Evolutionary conservation across 2,888 invertebrate genomes (phyloP), one percentile per base, ranked within the genome.

Genomic region (Hypsopygia costalis): DNA sequence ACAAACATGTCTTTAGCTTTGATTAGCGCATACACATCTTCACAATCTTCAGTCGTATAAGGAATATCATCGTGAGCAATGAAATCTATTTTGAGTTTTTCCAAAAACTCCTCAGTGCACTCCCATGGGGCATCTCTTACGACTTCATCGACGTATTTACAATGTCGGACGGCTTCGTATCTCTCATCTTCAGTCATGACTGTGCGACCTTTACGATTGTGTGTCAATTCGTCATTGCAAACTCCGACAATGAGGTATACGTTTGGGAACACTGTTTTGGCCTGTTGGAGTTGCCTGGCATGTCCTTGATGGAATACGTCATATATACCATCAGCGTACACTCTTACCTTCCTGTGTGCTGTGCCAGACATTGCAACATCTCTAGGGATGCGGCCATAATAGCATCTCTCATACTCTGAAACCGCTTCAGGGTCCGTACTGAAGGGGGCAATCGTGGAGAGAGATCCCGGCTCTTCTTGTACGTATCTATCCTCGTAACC

Each of bases 31-130:
- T 98, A 98, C 37, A 97, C 91, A 68, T 94, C 94, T 41, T 90
- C 81, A 30, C 90, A 91, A 51, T 93, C 93, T 39, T 93, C 93
- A 7, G 93, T 92, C 40, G 92, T 92, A 75, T 98, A 98, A 1
- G 98, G 98, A 62, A 96, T 92, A 69, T 98, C 97, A 80, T 98
- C 98, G 75, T 98, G 98, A 21, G 98, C 97, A 37, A 98, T 97
- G 88, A 98, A 98, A 80, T 98, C 98, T 56, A 98, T 97, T 93
- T 97, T 98, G 75, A 97, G 93, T 40, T 92, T 90, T 36, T 90
- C 89, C 32, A 97, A 88, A 75, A 95, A 97, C 6, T 94, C 94
- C 61, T 96, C 95, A 56, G 93, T 93, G 22, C 95, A 74, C 46
- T 92, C 91, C 97, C 97, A 97, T 0, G 97, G 97, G 0, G 96